These are phyloP conservation scores for Tenthredo notha DNA, from an alignment of 2,888 invertebrate genomes.

Conservation along the genomic window DNA sequence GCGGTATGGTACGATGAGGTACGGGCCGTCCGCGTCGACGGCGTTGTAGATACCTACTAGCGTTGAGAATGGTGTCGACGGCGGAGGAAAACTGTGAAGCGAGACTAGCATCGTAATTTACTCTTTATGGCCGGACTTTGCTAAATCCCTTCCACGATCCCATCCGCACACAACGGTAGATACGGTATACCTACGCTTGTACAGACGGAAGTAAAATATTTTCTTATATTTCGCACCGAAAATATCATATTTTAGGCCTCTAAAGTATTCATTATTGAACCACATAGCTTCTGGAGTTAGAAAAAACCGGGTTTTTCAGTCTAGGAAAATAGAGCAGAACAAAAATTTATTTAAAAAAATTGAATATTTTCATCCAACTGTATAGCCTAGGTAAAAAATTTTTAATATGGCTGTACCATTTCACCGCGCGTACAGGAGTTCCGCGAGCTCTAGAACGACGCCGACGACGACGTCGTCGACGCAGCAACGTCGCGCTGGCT, in stretches of 20 bases:
- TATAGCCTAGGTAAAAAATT: neutral
- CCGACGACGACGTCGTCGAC: slow-evolving; percentile 6
- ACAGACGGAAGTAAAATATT: neutral
- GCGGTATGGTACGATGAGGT: slow-evolving; percentile 53
- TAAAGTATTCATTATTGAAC: neutral
- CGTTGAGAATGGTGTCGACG: slow-evolving; percentile 54
- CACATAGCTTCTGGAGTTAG: neutral
- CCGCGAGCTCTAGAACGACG: slow-evolving; percentile 43
- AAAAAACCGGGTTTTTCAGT: neutral
- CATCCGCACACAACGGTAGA: slow-evolving; percentile 51
- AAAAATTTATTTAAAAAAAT: neutral
- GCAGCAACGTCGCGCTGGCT: slow-evolving; percentile 25
- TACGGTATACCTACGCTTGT: slow-evolving; percentile 30
- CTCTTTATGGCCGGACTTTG: slow-evolving; percentile 72
- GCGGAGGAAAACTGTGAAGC: slow-evolving; percentile 69
- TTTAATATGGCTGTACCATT: slow-evolving; percentile 27
- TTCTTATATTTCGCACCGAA: neutral
- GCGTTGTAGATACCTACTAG: slow-evolving; percentile 5
- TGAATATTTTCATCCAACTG: neutral
- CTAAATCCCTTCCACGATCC: slow-evolving; percentile 68
- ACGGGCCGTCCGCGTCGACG: slow-evolving; percentile 8
- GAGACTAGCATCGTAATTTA: slow-evolving; percentile 72
- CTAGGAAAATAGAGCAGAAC: neutral
- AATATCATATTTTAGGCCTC: neutral
- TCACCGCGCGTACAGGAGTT: slow-evolving; percentile 18